These are phyloP conservation scores for Denticeps clupeoides DNA, from an alignment of 2,797 vertebrate genomes.

Conservation along the genomic window DNA sequence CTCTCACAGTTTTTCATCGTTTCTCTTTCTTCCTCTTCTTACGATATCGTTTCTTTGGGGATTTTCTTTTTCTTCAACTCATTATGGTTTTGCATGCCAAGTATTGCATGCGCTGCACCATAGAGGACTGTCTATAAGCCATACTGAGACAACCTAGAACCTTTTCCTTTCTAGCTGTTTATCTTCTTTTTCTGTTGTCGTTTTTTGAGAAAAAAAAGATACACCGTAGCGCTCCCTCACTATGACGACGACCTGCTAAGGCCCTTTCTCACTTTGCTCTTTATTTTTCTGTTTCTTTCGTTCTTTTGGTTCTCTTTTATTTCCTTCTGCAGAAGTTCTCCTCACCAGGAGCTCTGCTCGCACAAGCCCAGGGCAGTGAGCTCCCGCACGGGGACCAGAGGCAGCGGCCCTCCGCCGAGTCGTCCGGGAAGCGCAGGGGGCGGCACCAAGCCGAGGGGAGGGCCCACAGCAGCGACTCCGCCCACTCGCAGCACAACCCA, in stretches of 20 bases:
- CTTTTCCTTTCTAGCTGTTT: constrained; percentile 68
- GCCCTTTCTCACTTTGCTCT: constrained; percentile 40
- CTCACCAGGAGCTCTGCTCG: constrained; percentile 51
- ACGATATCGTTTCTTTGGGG: constrained; percentile 60
- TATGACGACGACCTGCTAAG: constrained; percentile 53
- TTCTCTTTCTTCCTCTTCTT: constrained; percentile 57
- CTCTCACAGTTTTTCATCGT: constrained; percentile 56
- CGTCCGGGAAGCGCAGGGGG: constrained; percentile 56
- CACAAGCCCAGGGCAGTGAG: constrained; percentile 57
- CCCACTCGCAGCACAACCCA: constrained; percentile 51
- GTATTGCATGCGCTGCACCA: constrained; percentile 98
- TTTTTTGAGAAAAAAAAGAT: too few species aligned
- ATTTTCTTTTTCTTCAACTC: constrained; percentile 61
- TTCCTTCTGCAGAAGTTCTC: constrained; percentile 54
- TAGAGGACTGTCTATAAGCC: constrained; percentile 85
- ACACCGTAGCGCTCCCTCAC: constrained; percentile 51
- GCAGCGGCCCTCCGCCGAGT: constrained; percentile 48
- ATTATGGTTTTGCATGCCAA: constrained; percentile 91
- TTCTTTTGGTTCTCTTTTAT: constrained; percentile 42
- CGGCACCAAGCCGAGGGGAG: constrained; percentile 57
- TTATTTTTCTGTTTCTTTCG: constrained; percentile 45
- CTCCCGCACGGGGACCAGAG: constrained; percentile 51
- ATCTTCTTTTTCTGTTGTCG: constrained; percentile 63
- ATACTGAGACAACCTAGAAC: constrained; percentile 65
- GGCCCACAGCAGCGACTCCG: constrained; percentile 78